Percentiles rank a stretch among this genome's conserved stretches.
These are phyloP conservation scores for Drosophila obscura DNA, from an alignment of 1,140 invertebrate genomes.

Conservation along the genomic window DNA sequence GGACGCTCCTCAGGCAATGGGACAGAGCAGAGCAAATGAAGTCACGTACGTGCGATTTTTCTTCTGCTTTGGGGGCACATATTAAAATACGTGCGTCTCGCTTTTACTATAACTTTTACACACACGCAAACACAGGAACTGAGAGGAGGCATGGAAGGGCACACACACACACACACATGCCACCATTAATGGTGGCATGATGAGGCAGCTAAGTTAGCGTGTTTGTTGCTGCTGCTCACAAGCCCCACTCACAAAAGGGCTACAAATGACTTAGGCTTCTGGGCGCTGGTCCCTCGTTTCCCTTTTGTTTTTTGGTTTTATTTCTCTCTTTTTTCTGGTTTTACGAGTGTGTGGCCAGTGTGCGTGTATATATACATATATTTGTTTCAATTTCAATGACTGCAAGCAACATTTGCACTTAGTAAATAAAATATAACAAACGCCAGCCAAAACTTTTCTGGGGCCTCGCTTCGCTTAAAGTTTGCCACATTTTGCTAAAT, in stretches of 20 bases:
- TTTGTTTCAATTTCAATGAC: conserved; percentile 82
- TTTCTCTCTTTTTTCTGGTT: conserved; percentile 22
- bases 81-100: conserved; percentile 83
- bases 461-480: conserved; percentile 42
- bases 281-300: background rate
- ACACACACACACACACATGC: conserved; percentile 24
- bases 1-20: conserved; percentile 48
- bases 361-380: conserved; percentile 45
- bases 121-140: conserved; percentile 28
- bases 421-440: conserved; percentile 82
- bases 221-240: conserved; percentile 41
- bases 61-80: conserved; percentile 83
- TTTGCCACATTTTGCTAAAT: conserved; percentile 34
- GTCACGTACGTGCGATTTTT: conserved; percentile 83
- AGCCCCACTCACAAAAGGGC: conserved; percentile 75
- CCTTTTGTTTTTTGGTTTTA: conserved; percentile 28
- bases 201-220: conserved; percentile 73
- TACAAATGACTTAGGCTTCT: conserved; percentile 77
- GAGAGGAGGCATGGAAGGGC: background rate
- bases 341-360: conserved; percentile 29
- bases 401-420: conserved; percentile 82
- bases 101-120: conserved; percentile 79
- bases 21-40: conserved; percentile 76
- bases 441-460: conserved; percentile 57
- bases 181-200: conserved; percentile 78